Evolutionary conservation across 2,888 invertebrate species (phyloP).

Genomic region (Rhagium mordax): DNA sequence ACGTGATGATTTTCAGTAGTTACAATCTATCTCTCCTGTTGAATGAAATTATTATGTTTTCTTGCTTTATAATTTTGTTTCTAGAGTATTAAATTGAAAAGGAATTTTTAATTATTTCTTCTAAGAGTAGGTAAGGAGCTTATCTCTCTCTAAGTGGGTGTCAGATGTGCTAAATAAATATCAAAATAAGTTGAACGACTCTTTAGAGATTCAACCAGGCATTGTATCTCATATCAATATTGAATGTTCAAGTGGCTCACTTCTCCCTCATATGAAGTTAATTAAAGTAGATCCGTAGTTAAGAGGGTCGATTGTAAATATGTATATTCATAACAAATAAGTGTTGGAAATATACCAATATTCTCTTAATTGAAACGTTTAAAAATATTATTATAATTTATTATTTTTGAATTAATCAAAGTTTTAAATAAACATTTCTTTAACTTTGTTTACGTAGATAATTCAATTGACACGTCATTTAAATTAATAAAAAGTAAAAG

Average conservation of each 20-base stretch:
- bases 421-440: too few relatives aligned
- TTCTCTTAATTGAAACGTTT: too few relatives aligned
- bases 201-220: conserved; percentile 60
- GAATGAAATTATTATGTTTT: too few relatives aligned
- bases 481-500: too few relatives aligned
- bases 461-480: too few relatives aligned
- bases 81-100: neutral
- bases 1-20: too few relatives aligned
- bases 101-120: neutral
- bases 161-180: conserved; percentile 61
- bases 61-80: neutral
- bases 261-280: conserved; percentile 50
- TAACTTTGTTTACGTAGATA: too few relatives aligned
- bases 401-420: too few relatives aligned
- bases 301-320: conserved; percentile 5
- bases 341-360: neutral
- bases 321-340: neutral
- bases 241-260: conserved; percentile 66
- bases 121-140: conserved; percentile 18
- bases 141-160: conserved; percentile 32
- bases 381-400: too few relatives aligned
- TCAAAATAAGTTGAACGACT: conserved; percentile 54
- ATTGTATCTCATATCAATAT: conserved; percentile 64
- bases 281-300: conserved; percentile 49
- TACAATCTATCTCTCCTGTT: too few relatives aligned